Evolutionary conservation across 2,113 vertebrate species (phyloP).

Genomic region (Rhynchomys soricoides): DNA sequence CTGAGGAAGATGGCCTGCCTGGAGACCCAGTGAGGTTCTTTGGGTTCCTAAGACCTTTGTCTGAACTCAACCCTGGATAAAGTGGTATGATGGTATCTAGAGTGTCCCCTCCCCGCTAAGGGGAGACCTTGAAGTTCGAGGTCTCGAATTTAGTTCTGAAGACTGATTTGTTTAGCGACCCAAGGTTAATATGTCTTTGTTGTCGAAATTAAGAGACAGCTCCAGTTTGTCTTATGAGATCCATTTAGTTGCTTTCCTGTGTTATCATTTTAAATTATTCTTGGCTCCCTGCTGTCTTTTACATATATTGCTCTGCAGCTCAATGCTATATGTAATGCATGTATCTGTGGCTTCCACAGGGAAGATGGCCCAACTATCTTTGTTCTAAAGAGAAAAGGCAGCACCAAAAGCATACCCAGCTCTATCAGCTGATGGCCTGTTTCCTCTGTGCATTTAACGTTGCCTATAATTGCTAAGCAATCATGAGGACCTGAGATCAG

Average conservation of each 20-base stretch:
- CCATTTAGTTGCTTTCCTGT: background rate
- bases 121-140: background rate
- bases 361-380: background rate
- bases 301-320: background rate
- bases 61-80: background rate
- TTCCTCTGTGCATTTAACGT: background rate
- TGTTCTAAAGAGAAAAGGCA: background rate
- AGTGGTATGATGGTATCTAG: background rate
- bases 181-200: background rate
- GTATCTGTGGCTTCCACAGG: background rate
- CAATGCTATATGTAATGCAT: background rate
- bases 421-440: background rate
- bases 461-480: background rate
- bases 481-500: background rate
- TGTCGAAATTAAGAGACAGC: background rate
- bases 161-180: background rate
- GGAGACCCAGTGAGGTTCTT: background rate
- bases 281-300: background rate
- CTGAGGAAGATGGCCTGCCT: background rate
- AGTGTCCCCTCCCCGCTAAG: background rate
- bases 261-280: background rate
- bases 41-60: background rate
- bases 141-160: slow-evolving; percentile 33
- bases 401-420: background rate
- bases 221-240: background rate